Evolutionary conservation across 2,888 invertebrate genomes (phyloP), one percentile per base, ranked within the genome.

Genomic region (Drosophila nr. perissopoda): DNA sequence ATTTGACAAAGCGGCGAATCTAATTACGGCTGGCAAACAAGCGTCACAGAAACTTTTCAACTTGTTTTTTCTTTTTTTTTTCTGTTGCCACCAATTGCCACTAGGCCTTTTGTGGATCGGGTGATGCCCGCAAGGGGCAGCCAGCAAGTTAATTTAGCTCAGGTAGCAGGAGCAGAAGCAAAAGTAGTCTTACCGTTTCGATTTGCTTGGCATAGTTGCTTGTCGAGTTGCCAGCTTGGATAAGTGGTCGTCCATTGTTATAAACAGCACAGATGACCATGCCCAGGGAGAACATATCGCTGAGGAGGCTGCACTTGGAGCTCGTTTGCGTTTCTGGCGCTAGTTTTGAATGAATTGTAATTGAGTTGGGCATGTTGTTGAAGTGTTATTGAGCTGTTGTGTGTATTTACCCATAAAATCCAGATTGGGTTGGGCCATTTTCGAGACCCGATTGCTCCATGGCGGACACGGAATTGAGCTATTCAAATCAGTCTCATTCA

Each of bases 261-360:
- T 98, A 99, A 67, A 99, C 95, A 69, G 98, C 95, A 92, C 97
- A 98, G 84, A 99, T 96, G 62, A 98, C 96, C 95, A 99, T 96
- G 25, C 99, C 99, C 81, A 99, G 94, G 0, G 99, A 98, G 94
- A 97, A 99, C 97, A 99, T 99, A 93, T 99, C 99, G 84, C 98
- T 98, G 52, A 97, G 94, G 62, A 97, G 96, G 92, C 97, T 97
- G 94, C 97, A 97, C 57, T 95, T 95, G 33, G 97, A 97, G 84
- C 95, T 95, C 33, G 95, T 95, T 93, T 99, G 98, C 51, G 97
- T 96, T 94, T 99, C 99, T 1, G 99, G 99, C 61, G 99, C 99
- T 96, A 95, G 87, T 93, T 93, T 48, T 66, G 11, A 63, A 56
- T 38, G 18, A 29, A 46, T 16, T 34, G 36, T 16, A 38, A 64